Evolutionary conservation across 2,113 vertebrate genomes (phyloP).

Genomic region (Microcebus lehilahytsara): DNA sequence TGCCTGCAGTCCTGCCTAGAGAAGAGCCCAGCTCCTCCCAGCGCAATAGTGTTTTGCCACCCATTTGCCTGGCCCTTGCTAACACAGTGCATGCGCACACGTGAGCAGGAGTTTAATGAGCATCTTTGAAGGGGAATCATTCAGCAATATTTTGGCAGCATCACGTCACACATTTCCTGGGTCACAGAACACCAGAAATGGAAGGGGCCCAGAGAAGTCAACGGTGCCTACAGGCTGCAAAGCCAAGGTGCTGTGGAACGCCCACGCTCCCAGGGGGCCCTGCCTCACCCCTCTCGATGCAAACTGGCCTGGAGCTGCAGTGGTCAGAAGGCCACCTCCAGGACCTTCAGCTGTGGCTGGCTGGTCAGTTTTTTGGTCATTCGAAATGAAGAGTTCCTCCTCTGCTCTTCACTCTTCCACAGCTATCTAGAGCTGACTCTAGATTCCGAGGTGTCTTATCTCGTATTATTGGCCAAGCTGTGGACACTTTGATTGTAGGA

Average conservation of each 20-base stretch:
- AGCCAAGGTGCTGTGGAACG: background rate
- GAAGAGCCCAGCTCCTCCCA: background rate
- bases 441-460: background rate
- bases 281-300: background rate
- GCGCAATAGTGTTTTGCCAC: background rate
- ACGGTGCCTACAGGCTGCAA: background rate
- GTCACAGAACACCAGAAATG: background rate
- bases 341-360: no score
- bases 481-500: background rate
- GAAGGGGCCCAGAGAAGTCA: background rate
- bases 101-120: background rate
- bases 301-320: background rate
- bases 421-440: background rate
- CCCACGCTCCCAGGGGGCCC: accelerated
- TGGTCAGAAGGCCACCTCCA: background rate
- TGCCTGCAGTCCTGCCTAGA: background rate
- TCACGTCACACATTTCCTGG: background rate
- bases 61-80: background rate
- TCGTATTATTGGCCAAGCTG: background rate
- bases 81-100: background rate
- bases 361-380: background rate
- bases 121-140: background rate
- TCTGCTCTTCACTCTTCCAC: background rate
- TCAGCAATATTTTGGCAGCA: background rate
- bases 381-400: background rate